Evolutionary conservation across 30 jellyfish, hydroid and myxozoan species (phyloP).

Genomic region (Clytia hemisphaerica): DNA sequence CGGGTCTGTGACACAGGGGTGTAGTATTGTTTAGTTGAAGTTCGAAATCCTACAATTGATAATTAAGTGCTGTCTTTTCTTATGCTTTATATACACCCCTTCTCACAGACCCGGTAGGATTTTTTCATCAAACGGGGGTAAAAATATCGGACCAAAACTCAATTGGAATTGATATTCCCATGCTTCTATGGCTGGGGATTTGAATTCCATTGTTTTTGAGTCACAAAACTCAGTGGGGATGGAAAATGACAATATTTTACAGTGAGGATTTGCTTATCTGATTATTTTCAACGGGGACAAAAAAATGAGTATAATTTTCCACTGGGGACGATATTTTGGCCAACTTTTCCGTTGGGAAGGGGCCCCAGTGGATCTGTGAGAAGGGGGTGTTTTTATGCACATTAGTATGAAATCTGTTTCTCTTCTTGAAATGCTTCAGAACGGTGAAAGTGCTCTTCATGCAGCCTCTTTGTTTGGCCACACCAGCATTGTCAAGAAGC

Average conservation of each 20-base stretch:
- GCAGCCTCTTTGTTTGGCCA: conserved; percentile 94
- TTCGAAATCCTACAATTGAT: not conserved
- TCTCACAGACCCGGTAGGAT: no score
- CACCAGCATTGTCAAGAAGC: conserved; percentile 62
- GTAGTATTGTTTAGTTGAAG: no score
- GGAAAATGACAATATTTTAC: no score
- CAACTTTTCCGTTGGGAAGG: not conserved
- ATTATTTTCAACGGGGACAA: no score
- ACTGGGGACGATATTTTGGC: not conserved
- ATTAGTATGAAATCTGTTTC: not conserved
- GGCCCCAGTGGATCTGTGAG: not conserved
- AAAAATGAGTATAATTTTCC: not conserved
- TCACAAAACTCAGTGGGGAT: no score
- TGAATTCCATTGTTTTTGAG: no score
- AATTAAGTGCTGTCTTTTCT: not conserved
- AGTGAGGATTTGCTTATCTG: no score
- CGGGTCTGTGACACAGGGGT: no score
- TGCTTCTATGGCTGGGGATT: no score
- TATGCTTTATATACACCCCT: no score
- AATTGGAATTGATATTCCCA: not conserved
- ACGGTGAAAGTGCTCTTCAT: conserved; percentile 89
- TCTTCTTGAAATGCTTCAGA: conserved; percentile 25
- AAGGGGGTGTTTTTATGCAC: not conserved
- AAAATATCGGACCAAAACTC: no score
- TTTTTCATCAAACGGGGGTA: no score